Conservation (phyloP, 2,888 invertebrate genomes). For the Bombyx huttoni region DNA sequence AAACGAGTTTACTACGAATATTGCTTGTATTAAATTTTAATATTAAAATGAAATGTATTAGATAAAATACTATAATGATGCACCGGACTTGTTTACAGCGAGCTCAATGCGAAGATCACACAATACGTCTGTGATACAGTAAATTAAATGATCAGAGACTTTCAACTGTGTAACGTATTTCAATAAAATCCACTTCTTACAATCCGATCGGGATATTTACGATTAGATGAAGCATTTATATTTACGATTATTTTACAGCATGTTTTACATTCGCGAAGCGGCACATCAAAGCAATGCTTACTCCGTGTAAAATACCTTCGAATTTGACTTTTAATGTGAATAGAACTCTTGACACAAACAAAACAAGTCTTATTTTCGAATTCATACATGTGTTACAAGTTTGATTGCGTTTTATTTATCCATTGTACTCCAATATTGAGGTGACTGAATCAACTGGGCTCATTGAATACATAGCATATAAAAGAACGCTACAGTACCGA, state of each 20-base stretch:
- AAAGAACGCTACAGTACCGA: constrained; percentile 18
- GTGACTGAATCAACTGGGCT: constrained; percentile 30
- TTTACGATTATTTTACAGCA: too few relatives aligned
- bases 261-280: too few relatives aligned
- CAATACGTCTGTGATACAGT: constrained; percentile 6
- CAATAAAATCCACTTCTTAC: too few relatives aligned
- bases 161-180: constrained; percentile 3
- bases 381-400: constrained; percentile 4
- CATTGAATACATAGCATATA: constrained; percentile 38
- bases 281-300: too few relatives aligned
- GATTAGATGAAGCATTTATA: too few relatives aligned
- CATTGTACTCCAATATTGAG: constrained; percentile 59
- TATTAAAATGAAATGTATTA: constrained; percentile 3
- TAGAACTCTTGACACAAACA: too few relatives aligned
- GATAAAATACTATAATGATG: background rate
- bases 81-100: background rate
- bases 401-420: constrained; percentile 24
- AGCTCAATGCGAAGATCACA: constrained; percentile 7
- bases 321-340: too few relatives aligned
- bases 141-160: constrained; percentile 4
- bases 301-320: too few relatives aligned
- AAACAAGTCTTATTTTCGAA: constrained; percentile 9
- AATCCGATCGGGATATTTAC: too few relatives aligned
- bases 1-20: background rate
- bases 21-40: background rate